Percentiles rank a stretch among this genome's conserved stretches.
These are phyloP conservation scores for Muscicapa comitata DNA, from an alignment of 2,797 vertebrate species.

Conservation along the genomic window DNA sequence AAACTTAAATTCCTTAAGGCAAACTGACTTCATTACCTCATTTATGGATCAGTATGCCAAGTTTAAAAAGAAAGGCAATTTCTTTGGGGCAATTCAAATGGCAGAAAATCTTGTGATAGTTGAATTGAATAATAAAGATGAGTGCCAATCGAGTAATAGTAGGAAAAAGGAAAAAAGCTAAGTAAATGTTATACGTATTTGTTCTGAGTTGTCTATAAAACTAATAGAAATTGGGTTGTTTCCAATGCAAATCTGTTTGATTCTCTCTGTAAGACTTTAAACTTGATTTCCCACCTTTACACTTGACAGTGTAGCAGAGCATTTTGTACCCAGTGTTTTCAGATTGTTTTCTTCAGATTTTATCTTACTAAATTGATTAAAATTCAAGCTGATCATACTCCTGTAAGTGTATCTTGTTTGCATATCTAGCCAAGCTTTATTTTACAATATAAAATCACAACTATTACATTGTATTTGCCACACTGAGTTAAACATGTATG, in stretches of 20 bases:
- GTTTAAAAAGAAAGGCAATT: not conserved
- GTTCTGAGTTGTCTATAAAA: not conserved
- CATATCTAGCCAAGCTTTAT: not conserved
- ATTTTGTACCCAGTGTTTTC: not conserved
- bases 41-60: not conserved
- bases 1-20: not conserved
- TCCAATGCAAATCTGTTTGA: not conserved
- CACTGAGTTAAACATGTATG: not conserved
- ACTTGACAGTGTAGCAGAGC: not conserved
- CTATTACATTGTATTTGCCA: not conserved
- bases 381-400: not conserved
- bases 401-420: not conserved
- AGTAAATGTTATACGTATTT: not conserved
- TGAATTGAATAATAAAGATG: not conserved
- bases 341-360: not conserved
- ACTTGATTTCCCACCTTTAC: not conserved
- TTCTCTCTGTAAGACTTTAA: not conserved
- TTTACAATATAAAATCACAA: not conserved
- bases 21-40: not conserved
- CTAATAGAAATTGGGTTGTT: not conserved
- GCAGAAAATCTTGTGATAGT: not conserved
- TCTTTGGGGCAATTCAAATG: not conserved
- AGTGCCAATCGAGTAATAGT: not conserved
- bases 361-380: not conserved
- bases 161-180: not conserved